These are phyloP conservation scores for Patiria pectinifera DNA, from an alignment of 53 echinoderm and acorn worm species.

Conservation along the genomic window DNA sequence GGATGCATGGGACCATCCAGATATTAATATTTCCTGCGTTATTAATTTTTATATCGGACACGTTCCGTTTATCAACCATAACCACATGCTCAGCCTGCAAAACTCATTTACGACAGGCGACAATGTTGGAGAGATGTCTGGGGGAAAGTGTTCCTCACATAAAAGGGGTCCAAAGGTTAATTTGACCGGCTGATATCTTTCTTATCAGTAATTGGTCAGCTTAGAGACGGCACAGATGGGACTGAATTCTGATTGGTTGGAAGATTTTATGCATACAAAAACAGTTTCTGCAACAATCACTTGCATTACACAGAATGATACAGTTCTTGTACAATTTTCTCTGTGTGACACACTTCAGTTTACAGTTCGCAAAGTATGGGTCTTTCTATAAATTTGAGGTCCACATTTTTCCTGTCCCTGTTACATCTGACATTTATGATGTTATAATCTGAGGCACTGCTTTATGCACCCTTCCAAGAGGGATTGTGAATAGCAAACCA, in stretches of 20 bases:
- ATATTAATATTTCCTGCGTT: neutral
- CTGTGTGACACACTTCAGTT: no score
- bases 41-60: constrained; percentile 17
- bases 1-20: neutral
- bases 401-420: no score
- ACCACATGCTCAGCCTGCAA: neutral
- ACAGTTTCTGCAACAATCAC: neutral
- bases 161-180: constrained; percentile 23
- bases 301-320: no score
- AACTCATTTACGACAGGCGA: neutral
- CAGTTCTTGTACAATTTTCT: no score
- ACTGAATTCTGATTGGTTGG: neutral
- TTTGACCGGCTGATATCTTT: neutral
- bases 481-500: no score
- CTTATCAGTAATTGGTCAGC: constrained; percentile 4
- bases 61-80: constrained; percentile 5
- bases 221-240: neutral
- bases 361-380: no score
- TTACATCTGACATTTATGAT: no score
- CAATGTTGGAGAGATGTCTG: neutral
- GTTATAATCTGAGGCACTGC: no score
- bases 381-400: no score
- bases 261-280: neutral
- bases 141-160: neutral
- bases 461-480: no score